Evolutionary conservation across 2,888 invertebrate species (phyloP).

Genomic region (Muscina levida): DNA sequence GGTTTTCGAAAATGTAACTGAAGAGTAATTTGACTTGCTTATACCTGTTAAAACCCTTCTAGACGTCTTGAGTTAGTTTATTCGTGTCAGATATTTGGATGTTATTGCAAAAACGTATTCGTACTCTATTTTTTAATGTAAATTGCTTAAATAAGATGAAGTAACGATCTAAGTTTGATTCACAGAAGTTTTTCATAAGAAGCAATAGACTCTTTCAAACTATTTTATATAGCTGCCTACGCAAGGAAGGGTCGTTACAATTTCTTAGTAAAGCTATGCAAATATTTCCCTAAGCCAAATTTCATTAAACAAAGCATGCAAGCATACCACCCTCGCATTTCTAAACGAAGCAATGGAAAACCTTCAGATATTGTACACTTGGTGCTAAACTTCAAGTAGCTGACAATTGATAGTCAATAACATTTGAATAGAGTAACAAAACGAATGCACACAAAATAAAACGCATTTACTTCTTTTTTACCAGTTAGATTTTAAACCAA

Average conservation of each 20-base stretch:
- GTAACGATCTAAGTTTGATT: no score
- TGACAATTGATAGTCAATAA: slow-evolving; percentile 65
- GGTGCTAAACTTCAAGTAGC: slow-evolving; percentile 54
- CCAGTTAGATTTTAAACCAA: not conserved
- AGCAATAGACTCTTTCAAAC: no score
- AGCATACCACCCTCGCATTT: not conserved
- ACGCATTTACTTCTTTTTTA: slow-evolving; percentile 50
- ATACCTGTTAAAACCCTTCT: not conserved
- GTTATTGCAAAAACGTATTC: not conserved
- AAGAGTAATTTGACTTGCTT: no score
- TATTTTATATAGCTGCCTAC: no score
- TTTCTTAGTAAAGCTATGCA: no score
- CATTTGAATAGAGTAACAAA: slow-evolving; percentile 47
- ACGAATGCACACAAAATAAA: slow-evolving; percentile 45
- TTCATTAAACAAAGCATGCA: not conserved
- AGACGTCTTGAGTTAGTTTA: no score
- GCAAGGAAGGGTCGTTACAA: no score
- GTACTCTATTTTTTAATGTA: not conserved
- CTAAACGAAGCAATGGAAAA: not conserved
- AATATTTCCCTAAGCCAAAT: no score
- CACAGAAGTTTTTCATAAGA: no score
- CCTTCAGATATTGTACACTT: slow-evolving; percentile 6
- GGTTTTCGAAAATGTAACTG: no score
- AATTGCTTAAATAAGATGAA: no score
- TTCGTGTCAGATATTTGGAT: no score